Percentiles rank a stretch among this genome's conserved stretches.
phyloP scores from a whole-genome alignment of 2,113 vertebrate genomes.

The Paracanthobrama guichenoti region DNA sequence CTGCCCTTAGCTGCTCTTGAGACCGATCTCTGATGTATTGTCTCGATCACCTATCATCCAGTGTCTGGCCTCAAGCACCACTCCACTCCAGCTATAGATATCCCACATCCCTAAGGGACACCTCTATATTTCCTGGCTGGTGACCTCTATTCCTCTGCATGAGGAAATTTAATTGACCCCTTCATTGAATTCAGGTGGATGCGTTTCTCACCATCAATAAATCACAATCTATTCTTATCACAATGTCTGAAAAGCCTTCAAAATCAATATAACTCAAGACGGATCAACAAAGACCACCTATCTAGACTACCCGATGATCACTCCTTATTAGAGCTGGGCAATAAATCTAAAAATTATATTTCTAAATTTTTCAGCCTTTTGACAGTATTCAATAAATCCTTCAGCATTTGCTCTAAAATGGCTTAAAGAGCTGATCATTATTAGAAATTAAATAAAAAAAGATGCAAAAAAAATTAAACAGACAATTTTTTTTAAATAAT shows the following conservation, averaged over 20 bases:
- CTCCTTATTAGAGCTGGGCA: not conserved
- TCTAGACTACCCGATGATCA: not conserved
- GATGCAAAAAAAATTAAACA: not conserved
- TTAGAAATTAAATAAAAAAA: not conserved
- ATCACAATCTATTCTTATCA: slow-evolving; percentile 31
- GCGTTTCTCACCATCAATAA: slow-evolving; percentile 10
- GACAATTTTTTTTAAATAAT: not conserved
- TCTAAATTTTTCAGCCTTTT: not conserved
- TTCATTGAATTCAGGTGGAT: slow-evolving; percentile 26
- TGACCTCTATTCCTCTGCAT: slow-evolving; percentile 16
- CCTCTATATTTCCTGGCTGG: not conserved
- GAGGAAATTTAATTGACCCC: slow-evolving; percentile 25
- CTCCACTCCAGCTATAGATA: slow-evolving; percentile 42
- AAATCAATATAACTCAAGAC: slow-evolving; percentile 4
- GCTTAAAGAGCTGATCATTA: not conserved
- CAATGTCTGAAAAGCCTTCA: not conserved
- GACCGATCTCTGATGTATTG: slow-evolving; percentile 23
- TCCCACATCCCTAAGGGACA: slow-evolving; percentile 20
- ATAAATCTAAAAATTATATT: not conserved
- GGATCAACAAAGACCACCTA: not conserved
- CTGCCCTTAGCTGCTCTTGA: slow-evolving; percentile 43
- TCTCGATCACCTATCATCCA: slow-evolving; percentile 36
- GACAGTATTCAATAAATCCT: not conserved
- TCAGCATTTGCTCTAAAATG: not conserved
- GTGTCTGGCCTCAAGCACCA: slow-evolving; percentile 14